These are phyloP conservation scores for Heliocidaris erythrogramma DNA, from an alignment of 35 echinoderm and acorn worm species.

Conservation along the genomic window DNA sequence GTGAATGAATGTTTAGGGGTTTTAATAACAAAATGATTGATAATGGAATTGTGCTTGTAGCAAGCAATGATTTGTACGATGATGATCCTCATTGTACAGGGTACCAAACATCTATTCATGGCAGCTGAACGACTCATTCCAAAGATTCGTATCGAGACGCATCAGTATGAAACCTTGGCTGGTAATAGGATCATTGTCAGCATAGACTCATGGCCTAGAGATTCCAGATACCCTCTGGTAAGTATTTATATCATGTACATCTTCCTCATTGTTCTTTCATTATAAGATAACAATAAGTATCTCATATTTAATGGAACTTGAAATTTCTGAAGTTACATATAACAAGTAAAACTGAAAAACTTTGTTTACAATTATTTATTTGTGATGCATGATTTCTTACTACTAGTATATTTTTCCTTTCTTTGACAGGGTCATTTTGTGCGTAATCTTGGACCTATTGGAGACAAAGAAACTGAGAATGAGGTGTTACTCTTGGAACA, in stretches of 20 bases:
- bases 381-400: no score
- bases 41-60: no score
- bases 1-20: no score
- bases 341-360: no score
- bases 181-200: constrained; percentile 87
- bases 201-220: constrained; percentile 93
- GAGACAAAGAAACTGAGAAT: constrained; percentile 97
- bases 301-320: no score
- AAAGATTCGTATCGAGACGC: constrained; percentile 93
- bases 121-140: constrained; percentile 91
- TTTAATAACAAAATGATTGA: no score
- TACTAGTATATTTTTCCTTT: not conserved
- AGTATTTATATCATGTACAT: constrained; percentile 42
- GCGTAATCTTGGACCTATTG: constrained; percentile 80
- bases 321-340: no score
- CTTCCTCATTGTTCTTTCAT: no score
- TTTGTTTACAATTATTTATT: no score
- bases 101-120: constrained; percentile 80
- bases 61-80: not conserved
- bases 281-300: no score
- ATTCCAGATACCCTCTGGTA: constrained; percentile 93
- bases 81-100: constrained; percentile 38
- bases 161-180: constrained; percentile 71
- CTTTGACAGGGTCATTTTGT: constrained; percentile 91
- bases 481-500: constrained; percentile 94